A percentile compares a stretch with the other conserved stretches of the same genome.
Conservation (phyloP, 2,113 vertebrate species). For the Polyodon spathula region DNA sequence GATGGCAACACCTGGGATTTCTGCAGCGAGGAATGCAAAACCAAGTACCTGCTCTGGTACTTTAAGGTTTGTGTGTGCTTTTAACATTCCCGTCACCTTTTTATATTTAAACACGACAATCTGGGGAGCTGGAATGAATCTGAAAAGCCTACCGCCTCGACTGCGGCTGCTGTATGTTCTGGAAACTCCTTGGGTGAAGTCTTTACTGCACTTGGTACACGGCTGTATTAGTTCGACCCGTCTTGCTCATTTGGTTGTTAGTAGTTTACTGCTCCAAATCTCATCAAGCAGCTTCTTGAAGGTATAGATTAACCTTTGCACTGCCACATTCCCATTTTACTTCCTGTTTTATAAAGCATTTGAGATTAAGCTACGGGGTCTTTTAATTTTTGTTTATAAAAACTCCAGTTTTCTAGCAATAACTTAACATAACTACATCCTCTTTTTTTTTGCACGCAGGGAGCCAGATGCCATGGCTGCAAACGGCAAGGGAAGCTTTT, state of each 20-base stretch:
- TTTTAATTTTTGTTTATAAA: not conserved
- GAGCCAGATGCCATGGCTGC: constrained; percentile 72
- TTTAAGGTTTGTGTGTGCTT: constrained; percentile 71
- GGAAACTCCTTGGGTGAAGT: too few relatives aligned
- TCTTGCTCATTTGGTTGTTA: too few relatives aligned
- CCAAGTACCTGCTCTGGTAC: constrained; percentile 77
- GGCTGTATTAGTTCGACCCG: too few relatives aligned
- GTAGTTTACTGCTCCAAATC: too few relatives aligned
- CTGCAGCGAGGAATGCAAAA: constrained; percentile 76
- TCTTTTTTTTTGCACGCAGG: constrained; percentile 38
- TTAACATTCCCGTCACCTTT: not conserved
- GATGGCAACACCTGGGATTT: constrained; percentile 79
- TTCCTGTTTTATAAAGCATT: too few relatives aligned
- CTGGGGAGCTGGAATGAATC: not conserved
- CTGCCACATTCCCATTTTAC: too few relatives aligned
- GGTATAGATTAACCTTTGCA: too few relatives aligned
- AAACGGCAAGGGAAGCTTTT: constrained; percentile 74
- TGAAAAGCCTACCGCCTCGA: too few relatives aligned
- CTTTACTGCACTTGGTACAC: too few relatives aligned
- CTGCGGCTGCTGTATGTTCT: too few relatives aligned
- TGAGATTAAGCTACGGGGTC: too few relatives aligned
- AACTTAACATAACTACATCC: not conserved
- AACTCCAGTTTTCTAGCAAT: not conserved
- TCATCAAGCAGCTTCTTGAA: too few relatives aligned
- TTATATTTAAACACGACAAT: not conserved